Evolutionary conservation across 2,113 vertebrate genomes (phyloP).

Genomic region (Cebus imitator): DNA sequence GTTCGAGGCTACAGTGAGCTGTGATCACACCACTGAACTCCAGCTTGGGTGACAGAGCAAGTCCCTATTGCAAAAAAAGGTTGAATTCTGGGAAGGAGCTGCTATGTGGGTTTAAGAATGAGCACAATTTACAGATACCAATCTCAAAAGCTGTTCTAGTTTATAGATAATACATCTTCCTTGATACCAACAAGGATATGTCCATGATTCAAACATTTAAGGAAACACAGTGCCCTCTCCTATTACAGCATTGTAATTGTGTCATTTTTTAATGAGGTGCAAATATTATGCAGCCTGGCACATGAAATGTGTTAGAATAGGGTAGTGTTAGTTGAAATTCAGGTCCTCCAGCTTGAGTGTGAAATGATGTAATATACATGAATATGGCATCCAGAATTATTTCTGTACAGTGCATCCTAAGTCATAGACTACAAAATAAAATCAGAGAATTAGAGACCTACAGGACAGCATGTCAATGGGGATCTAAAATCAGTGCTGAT

Average conservation of each 20-base stretch:
- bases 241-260: neutral
- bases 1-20: too few species aligned
- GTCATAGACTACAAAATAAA: neutral
- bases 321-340: neutral
- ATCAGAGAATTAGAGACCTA: neutral
- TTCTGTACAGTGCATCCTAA: neutral
- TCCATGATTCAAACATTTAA: neutral
- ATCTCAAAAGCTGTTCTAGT: neutral
- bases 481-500: neutral
- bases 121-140: neutral
- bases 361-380: conserved; percentile 65
- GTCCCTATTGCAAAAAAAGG: too few species aligned
- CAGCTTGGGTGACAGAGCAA: too few species aligned
- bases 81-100: neutral
- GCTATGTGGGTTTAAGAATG: neutral
- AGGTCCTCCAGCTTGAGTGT: conserved; percentile 47
- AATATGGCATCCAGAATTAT: neutral
- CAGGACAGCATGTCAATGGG: neutral
- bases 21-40: too few species aligned
- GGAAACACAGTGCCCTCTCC: neutral
- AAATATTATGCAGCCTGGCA: conserved; percentile 41
- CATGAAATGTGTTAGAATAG: conserved; percentile 34
- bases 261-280: conserved; percentile 57
- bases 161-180: neutral
- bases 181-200: neutral